Evolutionary conservation across 37 sponge, comb jelly and placozoan genomes (phyloP), one percentile per base, ranked within the genome.

Genomic region (Hexactinellida sp.): DNA sequence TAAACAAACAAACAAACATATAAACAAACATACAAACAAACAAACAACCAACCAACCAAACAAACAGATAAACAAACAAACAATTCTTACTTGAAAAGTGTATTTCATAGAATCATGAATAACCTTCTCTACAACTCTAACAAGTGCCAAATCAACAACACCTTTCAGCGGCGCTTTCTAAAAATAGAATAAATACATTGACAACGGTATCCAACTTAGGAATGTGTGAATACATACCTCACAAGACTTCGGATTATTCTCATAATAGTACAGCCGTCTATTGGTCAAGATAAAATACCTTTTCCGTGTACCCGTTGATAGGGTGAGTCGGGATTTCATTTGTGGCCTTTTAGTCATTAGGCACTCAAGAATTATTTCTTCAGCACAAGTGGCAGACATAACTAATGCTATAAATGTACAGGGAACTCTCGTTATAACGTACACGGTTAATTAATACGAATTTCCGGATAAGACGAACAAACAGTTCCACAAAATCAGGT

Each of bases 61-160:
- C 13, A 63, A 63, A 63, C 76, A 63, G 13, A 63, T 23, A 63
- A 63, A 63, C 30, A 63, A 63, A 63, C 76, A 63, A 63, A 63
- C 76, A 63, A 32, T 63, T 25, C 25, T 63, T n/a, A 63, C 76
- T 63, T 63, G 76, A n/a, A 63, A 63, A 25, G 76, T 23, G 34
- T 32, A n/a, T 28, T 63, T 63, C 34, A 63, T 63, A 32, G 76
- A 25, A 3, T 63, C 76, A 28, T 63, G 76, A 21, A 28, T n/a
- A n/a, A 63, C 76, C 30, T n/a, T 63, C 34, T 63, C 76, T 32
- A 63, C 13, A 63, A 63, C 13, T 63, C 76, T 23, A 63, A 63
- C 76, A 10, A 32, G 21, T 25, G 76, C 76, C 76, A 63, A 28
- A 10, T 63, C 76, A 23, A 63, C 76, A 10, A 63, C 34, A n/a